Evolutionary conservation across 2,113 vertebrate genomes (phyloP).

Genomic region (Muntiacus muntjak): DNA sequence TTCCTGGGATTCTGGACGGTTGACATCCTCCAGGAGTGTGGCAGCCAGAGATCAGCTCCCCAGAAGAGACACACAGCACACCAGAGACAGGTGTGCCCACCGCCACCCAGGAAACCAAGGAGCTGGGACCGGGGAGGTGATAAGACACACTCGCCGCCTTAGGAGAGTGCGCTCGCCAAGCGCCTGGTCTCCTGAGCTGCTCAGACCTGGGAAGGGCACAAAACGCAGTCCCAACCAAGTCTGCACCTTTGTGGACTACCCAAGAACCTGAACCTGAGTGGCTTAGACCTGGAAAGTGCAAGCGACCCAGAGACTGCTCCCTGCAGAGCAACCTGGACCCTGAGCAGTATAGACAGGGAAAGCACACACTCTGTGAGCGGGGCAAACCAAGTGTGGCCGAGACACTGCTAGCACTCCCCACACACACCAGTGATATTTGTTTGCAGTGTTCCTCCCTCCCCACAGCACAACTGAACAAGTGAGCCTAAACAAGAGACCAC

Average conservation of each 20-base stretch:
- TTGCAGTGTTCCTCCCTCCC: not conserved
- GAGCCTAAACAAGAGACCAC: not conserved
- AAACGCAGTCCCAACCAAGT: not conserved
- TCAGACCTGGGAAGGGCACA: not conserved
- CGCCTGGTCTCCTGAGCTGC: not conserved
- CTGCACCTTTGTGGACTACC: not conserved
- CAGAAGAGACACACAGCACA: not conserved
- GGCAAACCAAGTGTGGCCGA: not conserved
- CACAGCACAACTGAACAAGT: not conserved
- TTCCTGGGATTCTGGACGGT: not conserved
- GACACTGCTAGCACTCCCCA: not conserved
- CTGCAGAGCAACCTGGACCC: not conserved
- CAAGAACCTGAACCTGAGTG: not conserved
- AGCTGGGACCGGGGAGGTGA: not conserved
- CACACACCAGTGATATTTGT: not conserved
- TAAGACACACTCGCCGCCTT: not conserved
- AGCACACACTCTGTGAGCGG: not conserved
- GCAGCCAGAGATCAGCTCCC: not conserved
- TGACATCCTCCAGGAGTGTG: not conserved
- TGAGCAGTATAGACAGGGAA: not conserved
- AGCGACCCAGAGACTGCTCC: not conserved
- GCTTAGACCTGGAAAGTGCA: not conserved
- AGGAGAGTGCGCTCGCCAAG: not conserved
- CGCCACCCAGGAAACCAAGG: not conserved
- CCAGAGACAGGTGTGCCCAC: not conserved